Conservation (phyloP, 2,113 vertebrate genomes). For the Cyanocitta stelleri region DNA sequence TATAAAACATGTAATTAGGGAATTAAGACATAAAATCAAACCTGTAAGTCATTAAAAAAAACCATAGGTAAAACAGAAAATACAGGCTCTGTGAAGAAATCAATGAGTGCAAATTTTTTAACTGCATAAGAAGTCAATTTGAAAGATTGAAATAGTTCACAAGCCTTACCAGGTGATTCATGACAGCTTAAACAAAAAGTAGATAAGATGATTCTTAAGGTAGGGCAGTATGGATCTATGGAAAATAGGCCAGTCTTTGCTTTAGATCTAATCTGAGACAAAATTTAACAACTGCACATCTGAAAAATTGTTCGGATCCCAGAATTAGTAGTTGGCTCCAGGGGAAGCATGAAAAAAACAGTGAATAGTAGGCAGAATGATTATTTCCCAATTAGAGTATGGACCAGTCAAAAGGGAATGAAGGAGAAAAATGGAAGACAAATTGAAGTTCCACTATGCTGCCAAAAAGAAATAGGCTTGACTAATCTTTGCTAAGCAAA, state of each 20-base stretch:
- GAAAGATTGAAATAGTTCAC: neutral
- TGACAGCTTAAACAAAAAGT: neutral
- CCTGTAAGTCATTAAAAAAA: neutral
- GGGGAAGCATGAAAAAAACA: neutral
- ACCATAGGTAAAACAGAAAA: neutral
- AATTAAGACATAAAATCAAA: neutral
- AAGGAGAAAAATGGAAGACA: neutral
- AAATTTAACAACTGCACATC: neutral
- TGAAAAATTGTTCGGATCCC: neutral
- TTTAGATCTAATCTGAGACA: neutral
- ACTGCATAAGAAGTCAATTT: neutral
- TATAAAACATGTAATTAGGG: neutral
- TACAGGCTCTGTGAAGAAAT: neutral
- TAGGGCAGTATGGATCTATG: neutral
- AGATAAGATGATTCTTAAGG: neutral
- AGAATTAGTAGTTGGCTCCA: neutral
- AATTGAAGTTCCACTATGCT: neutral
- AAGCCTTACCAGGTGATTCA: neutral
- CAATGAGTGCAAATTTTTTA: neutral
- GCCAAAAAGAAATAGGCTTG: neutral
- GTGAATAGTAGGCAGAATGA: neutral
- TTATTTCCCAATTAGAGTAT: neutral
- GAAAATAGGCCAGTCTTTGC: neutral
- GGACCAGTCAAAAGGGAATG: neutral
- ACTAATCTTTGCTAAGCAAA: neutral